Evolutionary conservation across 2,888 invertebrate genomes (phyloP).

Genomic region (Gastrophysa polygoni): DNA sequence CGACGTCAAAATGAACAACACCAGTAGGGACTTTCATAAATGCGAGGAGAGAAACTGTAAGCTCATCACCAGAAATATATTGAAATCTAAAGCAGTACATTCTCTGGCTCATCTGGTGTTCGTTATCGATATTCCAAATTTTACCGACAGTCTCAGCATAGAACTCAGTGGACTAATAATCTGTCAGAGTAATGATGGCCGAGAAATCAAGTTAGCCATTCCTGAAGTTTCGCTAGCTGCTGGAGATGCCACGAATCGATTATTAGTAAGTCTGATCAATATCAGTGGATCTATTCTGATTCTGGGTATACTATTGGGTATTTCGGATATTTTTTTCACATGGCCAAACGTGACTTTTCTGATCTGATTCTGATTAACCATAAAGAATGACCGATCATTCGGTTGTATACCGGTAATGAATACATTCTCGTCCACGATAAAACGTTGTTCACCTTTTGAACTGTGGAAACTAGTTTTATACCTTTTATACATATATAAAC

Average conservation of each 20-base stretch:
- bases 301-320: too few species aligned
- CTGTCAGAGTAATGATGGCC: background rate
- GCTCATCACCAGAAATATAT: slow-evolving; percentile 21
- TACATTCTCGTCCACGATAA: too few species aligned
- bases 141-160: slow-evolving; percentile 16
- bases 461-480: too few species aligned
- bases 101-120: slow-evolving; percentile 26
- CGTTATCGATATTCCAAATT: slow-evolving; percentile 25
- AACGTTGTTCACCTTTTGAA: too few species aligned
- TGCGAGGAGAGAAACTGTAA: background rate
- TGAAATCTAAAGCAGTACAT: slow-evolving; percentile 11
- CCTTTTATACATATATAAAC: too few species aligned
- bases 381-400: too few species aligned
- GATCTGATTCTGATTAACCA: too few species aligned
- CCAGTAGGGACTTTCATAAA: background rate
- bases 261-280: slow-evolving; percentile 18
- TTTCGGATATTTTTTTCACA: too few species aligned
- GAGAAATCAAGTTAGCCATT: slow-evolving; percentile 8
- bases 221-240: slow-evolving; percentile 18
- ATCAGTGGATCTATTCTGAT: too few species aligned
- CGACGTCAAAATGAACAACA: slow-evolving; percentile 8
- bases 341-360: too few species aligned
- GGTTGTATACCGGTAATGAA: too few species aligned
- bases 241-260: slow-evolving; percentile 12
- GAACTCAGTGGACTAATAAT: slow-evolving; percentile 16